Base-by-base conservation (phyloP, 2,888 invertebrate species). In the Nomada ferruginata region DNA sequence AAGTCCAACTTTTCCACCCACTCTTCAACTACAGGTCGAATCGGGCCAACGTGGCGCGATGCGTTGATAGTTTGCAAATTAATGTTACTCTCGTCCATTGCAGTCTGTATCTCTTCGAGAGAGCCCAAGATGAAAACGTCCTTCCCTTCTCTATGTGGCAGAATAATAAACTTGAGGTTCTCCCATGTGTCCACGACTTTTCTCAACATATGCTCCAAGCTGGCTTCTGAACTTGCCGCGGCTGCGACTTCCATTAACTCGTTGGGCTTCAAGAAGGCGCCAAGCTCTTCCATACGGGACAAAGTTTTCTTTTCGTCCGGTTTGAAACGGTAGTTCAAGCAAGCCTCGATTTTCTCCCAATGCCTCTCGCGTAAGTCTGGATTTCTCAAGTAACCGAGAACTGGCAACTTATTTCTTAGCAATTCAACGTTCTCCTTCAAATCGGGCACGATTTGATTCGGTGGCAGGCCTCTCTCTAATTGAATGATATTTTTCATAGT, bases 141-240 rank as follows among this genome's bases (percentile, higher is more conserved):
- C 88, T 97, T 97, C 0, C 96, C 94, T 86, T 98, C 98, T 90
- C 97, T 97, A 94, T 98, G 97, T 0, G 95, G 94, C 0, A 97
- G 92, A 0, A 98, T 96, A 0, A 96, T 95, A 87, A 98, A 96
- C 91, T 98, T 97, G 2, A 97, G 94, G 0, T 96, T 94, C 87
- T 97, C 96, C 98, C 98, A 98, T 2, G 96, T 94, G 86, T 97
- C 97, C 93, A 98, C 98, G 59, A 98, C 97, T 95, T 96, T 97
- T 90, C 96, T 97, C 9, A 98, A 94, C 90, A 98, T 95, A 10
- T 94, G 94, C 93, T 98, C 98, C 15, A 98, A 95, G 9, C 97
- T 96, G 4, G 97, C 96, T 92, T 98, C 98, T 2, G 98, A 97
- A 88, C 97, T 97, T 0, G 98, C 98, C 92, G 97, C 97, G 0